Conservation (phyloP, 30 jellyfish, hydroid and myxozoan genomes). For the Pelagia noctiluca region DNA sequence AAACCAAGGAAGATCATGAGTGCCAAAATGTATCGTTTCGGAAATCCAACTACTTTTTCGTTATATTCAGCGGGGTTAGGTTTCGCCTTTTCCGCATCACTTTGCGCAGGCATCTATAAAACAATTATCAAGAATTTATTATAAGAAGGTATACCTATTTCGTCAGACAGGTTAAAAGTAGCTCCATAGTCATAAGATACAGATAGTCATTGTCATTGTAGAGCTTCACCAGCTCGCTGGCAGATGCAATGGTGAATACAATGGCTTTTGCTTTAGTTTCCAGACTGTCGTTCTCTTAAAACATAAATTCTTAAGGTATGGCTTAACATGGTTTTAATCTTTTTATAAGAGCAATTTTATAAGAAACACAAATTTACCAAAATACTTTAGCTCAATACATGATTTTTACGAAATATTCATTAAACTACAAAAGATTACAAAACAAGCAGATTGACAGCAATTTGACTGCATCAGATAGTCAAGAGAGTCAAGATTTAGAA, state of each 20-base stretch:
- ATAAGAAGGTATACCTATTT: neutral
- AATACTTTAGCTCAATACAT: no score
- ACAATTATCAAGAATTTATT: neutral
- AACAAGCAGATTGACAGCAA: no score
- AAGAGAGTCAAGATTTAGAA: no score
- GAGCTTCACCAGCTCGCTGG: neutral
- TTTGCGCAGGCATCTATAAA: constrained; percentile 53
- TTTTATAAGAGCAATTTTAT: no score
- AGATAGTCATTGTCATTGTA: neutral
- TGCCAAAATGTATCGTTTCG: constrained; percentile 93
- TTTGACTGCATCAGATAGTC: no score
- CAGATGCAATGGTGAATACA: neutral
- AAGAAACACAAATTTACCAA: no score
- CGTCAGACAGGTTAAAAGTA: neutral
- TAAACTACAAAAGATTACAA: no score
- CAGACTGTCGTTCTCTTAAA: neutral
- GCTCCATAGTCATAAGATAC: no score
- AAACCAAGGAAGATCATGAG: constrained; percentile 94
- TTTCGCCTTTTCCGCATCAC: constrained; percentile 59
- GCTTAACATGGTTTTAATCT: no score
- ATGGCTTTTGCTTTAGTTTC: neutral
- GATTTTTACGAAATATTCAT: no score
- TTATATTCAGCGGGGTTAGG: constrained; percentile 22
- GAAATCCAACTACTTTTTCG: constrained; percentile 91
- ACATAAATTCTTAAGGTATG: neutral